Conservation (phyloP, 2,888 invertebrate species). For the Dasypolia templi region DNA sequence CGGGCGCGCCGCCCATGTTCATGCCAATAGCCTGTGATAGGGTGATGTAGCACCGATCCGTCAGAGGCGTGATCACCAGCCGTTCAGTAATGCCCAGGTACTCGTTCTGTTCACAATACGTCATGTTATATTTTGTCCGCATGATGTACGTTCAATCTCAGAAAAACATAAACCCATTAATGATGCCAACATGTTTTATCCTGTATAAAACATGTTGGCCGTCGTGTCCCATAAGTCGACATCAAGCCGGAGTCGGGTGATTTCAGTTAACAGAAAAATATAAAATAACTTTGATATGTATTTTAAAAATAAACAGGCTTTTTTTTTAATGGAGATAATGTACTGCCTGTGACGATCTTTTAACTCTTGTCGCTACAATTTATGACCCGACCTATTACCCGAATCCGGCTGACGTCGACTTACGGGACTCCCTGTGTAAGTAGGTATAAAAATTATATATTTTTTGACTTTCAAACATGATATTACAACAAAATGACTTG, state of each 20-base stretch:
- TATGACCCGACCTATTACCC: too few relatives aligned
- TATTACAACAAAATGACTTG: slow-evolving; percentile 44
- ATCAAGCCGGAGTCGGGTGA: too few relatives aligned
- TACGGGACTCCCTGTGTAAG: too few relatives aligned
- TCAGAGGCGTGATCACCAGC: slow-evolving; percentile 96
- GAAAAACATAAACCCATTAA: background rate
- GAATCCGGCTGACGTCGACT: too few relatives aligned
- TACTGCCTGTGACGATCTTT: too few relatives aligned
- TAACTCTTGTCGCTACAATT: too few relatives aligned
- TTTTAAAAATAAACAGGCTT: too few relatives aligned
- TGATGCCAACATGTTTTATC: background rate
- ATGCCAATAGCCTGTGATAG: slow-evolving; percentile 96
- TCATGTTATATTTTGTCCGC: background rate
- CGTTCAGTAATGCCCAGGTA: slow-evolving; percentile 97
- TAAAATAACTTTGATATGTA: too few relatives aligned
- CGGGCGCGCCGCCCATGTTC: slow-evolving; percentile 97
- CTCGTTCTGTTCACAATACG: slow-evolving; percentile 91
- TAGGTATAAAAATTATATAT: background rate
- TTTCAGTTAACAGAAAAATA: too few relatives aligned
- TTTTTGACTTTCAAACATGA: background rate
- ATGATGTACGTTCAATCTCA: background rate
- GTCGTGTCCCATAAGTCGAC: too few relatives aligned
- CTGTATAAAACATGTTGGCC: too few relatives aligned
- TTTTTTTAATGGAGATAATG: too few relatives aligned
- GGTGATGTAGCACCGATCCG: slow-evolving; percentile 97